A percentile compares a stretch with the other conserved stretches of the same genome.
Conservation (phyloP, 2,888 invertebrate species). For the Drosophila rellima region DNA sequence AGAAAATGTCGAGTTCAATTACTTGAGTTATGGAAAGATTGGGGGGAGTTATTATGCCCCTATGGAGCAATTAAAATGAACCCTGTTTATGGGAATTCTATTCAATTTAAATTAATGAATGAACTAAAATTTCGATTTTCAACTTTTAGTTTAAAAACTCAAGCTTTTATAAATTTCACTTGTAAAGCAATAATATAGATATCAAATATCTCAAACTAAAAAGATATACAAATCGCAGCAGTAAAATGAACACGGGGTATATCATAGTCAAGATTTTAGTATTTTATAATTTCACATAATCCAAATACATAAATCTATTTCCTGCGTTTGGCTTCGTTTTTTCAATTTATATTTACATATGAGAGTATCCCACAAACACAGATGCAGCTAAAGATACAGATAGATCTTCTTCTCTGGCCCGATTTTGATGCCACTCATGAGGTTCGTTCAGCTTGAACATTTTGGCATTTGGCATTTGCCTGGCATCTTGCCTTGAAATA, state of each 20-base stretch:
- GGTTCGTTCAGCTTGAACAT: background rate
- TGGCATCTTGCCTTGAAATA: conserved; percentile 65
- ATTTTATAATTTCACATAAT: background rate
- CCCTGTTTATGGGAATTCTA: background rate
- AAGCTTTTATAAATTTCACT: too few relatives aligned
- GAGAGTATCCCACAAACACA: conserved; percentile 20
- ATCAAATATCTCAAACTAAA: background rate
- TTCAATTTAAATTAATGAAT: too few relatives aligned
- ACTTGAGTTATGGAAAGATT: background rate
- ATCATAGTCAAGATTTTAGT: background rate
- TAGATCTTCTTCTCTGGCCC: conserved; percentile 26
- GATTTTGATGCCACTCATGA: conserved; percentile 41
- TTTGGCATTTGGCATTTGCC: conserved; percentile 48
- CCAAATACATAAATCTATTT: conserved; percentile 17
- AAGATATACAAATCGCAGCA: background rate
- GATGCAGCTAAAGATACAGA: conserved; percentile 5
- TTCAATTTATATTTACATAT: conserved; percentile 37
- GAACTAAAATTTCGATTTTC: too few relatives aligned
- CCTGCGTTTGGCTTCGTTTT: conserved; percentile 9
- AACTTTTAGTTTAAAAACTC: too few relatives aligned
- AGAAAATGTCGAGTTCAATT: background rate
- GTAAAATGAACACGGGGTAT: background rate
- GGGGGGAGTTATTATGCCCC: background rate
- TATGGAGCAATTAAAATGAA: background rate
- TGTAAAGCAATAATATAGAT: too few relatives aligned